Evolutionary conservation across 2,797 vertebrate genomes (phyloP), one percentile per base, ranked within the genome.

Genomic region (Vultur gryphus): DNA sequence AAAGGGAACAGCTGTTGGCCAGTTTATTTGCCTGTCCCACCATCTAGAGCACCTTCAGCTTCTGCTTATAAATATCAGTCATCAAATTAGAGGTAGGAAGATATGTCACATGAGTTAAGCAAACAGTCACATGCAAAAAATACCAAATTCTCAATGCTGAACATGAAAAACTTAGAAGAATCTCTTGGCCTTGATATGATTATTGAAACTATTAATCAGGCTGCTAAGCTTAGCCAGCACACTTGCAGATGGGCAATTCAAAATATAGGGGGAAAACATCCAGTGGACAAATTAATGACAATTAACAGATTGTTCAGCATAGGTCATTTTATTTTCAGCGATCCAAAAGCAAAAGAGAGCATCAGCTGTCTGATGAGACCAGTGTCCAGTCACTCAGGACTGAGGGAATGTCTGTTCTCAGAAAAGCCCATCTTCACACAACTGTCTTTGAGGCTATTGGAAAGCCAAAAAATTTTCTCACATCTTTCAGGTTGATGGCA

Each of bases 171-270:
- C 66, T 93, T 86, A 24, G 43, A 89, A 73, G 80, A 84, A 57
- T 70, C 19, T 73, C 39, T 93, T 96, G 83, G 80, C 58, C 66
- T 91, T 89, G 67, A 90, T 64, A 64, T 64, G 26, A 88, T 55
- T n/a, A 70, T 37, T 14, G 7, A 90, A 95, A 80, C 83, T 91
- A 87, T 81, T 94, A 97, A 96, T 96, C 83, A 95, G 66, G 66
- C 62, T 52, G 48, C 80, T 88, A 84, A 90, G 67, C 84, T 91
- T 66, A 95, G 94, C 90, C 93, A 93, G 87, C 46, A 84, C 93
- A 57, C 65, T 88, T 87, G 93, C 94, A 94, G 94, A 94, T 88
- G 80, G 37, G 86, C 94, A 87, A 82, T 93, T 82, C 65, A 96
- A 96, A 96, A 88, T 71, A 91, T 12, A 91, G 59, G 39, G 89